phyloP scores from a whole-genome alignment of 2,888 invertebrate species.

The Lycocerus yunnanus region DNA sequence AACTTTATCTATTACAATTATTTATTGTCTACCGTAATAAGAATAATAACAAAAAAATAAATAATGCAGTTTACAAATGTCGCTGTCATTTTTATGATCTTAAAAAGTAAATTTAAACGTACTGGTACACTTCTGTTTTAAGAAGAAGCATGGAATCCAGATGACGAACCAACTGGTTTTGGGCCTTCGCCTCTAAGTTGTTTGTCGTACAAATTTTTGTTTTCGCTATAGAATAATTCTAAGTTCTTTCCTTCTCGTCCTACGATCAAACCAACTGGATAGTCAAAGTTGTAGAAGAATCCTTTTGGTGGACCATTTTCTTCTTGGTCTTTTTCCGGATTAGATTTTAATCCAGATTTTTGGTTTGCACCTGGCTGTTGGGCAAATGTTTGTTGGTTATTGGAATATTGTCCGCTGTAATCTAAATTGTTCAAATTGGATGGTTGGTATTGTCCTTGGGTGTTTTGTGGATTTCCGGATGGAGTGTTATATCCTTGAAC shows the following conservation, averaged over 20 bases:
- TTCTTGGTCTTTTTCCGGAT: conserved; percentile 48
- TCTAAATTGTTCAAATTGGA: conserved; percentile 29
- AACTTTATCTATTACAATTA: not conserved
- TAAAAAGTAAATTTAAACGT: not conserved
- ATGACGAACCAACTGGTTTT: conserved; percentile 26
- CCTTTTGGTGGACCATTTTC: conserved; percentile 63
- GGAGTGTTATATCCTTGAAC: conserved; percentile 12
- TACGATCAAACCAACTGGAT: conserved; percentile 63
- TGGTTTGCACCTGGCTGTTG: not conserved
- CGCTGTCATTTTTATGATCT: not conserved
- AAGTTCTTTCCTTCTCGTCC: conserved; percentile 42
- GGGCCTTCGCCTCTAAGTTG: conserved; percentile 42
- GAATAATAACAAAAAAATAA: conserved; percentile 8
- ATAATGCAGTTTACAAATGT: not conserved
- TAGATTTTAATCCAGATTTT: conserved; percentile 5
- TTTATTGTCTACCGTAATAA: not conserved
- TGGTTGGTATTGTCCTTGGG: conserved; percentile 3
- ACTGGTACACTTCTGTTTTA: not conserved
- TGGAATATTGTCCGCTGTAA: conserved; percentile 33
- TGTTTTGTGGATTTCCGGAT: not conserved
- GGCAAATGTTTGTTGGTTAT: conserved; percentile 28
- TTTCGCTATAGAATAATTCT: conserved; percentile 42
- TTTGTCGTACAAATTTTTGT: conserved; percentile 47
- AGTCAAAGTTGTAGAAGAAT: conserved; percentile 74
- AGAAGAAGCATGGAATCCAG: conserved; percentile 14